These are phyloP conservation scores for Tuberolachnus salignus DNA, from an alignment of 2,888 invertebrate species.

Conservation along the genomic window DNA sequence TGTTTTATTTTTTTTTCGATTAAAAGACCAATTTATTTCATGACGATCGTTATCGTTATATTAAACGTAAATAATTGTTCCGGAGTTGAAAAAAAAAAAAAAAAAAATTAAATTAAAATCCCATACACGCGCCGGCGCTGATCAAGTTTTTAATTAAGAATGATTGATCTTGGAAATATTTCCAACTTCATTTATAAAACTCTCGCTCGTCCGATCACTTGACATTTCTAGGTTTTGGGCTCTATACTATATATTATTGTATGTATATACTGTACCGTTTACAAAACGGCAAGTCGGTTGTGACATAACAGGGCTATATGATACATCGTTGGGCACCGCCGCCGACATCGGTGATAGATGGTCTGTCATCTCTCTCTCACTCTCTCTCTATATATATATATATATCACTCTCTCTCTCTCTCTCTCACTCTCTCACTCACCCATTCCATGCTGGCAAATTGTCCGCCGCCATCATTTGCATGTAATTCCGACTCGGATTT, in stretches of 20 bases:
- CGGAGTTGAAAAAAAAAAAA: too few species aligned
- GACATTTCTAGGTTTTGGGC: constrained; percentile 33
- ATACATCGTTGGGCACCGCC: constrained; percentile 33
- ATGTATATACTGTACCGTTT: constrained; percentile 7
- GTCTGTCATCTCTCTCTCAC: constrained; percentile 33
- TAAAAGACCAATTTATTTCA: too few species aligned
- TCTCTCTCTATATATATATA: too few species aligned
- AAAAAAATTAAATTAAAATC: too few species aligned
- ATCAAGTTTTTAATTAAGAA: constrained; percentile 32
- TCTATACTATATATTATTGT: background rate
- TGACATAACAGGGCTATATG: constrained; percentile 42
- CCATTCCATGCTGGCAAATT: constrained; percentile 33
- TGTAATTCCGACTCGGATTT: constrained; percentile 44
- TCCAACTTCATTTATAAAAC: constrained; percentile 43
- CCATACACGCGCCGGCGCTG: background rate
- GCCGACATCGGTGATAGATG: constrained; percentile 37
- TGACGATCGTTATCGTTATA: too few species aligned
- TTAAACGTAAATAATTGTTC: too few species aligned
- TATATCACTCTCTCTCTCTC: constrained; percentile 11
- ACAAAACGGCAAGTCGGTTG: constrained; percentile 41
- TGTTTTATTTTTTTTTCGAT: too few species aligned
- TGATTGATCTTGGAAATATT: constrained; percentile 34
- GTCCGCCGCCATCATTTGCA: constrained; percentile 46
- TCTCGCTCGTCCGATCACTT: constrained; percentile 28
- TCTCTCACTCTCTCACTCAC: background rate